Evolutionary conservation across 2,888 invertebrate genomes (phyloP).

Genomic region (Disparrhopalites patrizii): DNA sequence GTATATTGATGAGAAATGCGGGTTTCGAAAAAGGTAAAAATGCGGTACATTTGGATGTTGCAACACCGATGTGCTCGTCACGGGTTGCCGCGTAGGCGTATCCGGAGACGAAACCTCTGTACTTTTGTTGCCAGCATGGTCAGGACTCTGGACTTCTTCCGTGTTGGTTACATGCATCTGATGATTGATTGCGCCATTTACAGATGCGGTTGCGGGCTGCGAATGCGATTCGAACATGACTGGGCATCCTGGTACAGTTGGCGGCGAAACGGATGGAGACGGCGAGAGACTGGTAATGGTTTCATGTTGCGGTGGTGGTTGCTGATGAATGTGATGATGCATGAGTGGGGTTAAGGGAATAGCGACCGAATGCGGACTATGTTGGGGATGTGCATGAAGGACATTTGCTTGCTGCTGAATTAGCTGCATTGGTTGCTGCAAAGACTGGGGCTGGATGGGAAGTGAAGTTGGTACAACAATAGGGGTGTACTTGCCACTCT

Average conservation of each 20-base stretch:
- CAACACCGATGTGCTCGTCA: neutral
- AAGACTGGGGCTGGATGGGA: neutral
- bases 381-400: conserved; percentile 7
- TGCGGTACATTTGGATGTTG: neutral
- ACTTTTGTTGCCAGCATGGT: conserved; percentile 30
- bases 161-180: neutral
- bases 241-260: conserved; percentile 33
- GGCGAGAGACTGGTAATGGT: conserved; percentile 27
- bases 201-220: neutral
- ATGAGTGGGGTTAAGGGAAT: neutral
- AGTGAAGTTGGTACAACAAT: conserved; percentile 17
- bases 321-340: conserved; percentile 18
- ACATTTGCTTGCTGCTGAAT: conserved; percentile 18
- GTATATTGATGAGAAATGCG: neutral
- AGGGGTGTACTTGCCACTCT: neutral
- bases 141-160: conserved; percentile 32
- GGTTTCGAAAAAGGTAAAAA: neutral
- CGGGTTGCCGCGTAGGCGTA: conserved; percentile 34
- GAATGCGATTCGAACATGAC: conserved; percentile 32
- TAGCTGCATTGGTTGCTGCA: conserved; percentile 23
- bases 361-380: neutral
- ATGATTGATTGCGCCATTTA: neutral
- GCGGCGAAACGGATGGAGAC: conserved; percentile 40
- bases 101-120: conserved; percentile 42
- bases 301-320: conserved; percentile 21